Conservation (phyloP, 1,140 invertebrate genomes). For the Coptotermes formosanus region DNA sequence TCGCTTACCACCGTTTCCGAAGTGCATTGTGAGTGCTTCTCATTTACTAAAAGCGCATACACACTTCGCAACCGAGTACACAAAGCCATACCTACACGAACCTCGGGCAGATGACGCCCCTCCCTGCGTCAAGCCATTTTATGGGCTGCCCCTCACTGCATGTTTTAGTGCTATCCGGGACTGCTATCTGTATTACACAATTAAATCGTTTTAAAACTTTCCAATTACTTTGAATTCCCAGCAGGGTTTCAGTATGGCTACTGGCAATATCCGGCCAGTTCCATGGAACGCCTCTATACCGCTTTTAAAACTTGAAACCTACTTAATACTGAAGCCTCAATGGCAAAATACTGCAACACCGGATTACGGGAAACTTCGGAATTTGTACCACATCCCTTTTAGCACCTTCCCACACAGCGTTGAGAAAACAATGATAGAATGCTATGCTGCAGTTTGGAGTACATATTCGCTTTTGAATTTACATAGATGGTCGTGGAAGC, state of each 20-base stretch:
- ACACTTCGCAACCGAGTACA: neutral
- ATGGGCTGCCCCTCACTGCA: neutral
- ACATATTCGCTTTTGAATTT: too few species aligned
- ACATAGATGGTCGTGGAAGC: too few species aligned
- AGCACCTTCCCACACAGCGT: neutral
- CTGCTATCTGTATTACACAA: neutral
- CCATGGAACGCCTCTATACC: neutral
- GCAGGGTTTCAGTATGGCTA: neutral
- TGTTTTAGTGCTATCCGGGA: neutral
- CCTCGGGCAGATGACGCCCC: neutral
- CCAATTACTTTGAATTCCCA: slow-evolving; percentile 6
- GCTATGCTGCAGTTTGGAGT: too few species aligned
- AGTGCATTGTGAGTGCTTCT: neutral
- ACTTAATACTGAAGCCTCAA: neutral
- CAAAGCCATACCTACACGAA: neutral
- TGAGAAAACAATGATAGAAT: neutral
- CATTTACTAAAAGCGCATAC: neutral
- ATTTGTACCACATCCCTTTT: neutral
- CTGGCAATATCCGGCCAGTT: neutral
- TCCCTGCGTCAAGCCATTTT: neutral
- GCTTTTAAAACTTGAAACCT: neutral
- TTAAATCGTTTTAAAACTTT: neutral
- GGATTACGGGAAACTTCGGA: neutral
- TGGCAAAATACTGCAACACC: neutral
- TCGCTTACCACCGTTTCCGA: neutral